Conservation (phyloP, 2,113 vertebrate genomes). For the Numida meleagris region DNA sequence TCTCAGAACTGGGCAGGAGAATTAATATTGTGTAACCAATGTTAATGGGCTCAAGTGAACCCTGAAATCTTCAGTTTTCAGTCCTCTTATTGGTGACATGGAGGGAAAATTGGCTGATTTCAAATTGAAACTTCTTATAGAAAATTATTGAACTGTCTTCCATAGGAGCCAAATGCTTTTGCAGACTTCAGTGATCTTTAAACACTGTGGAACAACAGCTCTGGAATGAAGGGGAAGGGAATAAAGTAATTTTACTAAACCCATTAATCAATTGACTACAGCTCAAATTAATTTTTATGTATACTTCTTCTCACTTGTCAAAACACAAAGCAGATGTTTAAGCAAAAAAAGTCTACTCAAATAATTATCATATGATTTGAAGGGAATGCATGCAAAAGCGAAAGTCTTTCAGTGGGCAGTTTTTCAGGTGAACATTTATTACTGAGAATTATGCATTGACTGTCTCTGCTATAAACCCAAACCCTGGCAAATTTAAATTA, state of each 20-base stretch:
- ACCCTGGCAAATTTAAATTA: not conserved
- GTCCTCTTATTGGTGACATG: fast-evolving
- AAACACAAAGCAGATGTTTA: slow-evolving; percentile 27
- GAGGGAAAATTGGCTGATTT: not conserved
- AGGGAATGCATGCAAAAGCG: not conserved
- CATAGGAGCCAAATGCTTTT: not conserved
- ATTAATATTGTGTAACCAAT: not conserved
- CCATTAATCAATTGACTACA: not conserved
- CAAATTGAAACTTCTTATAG: not conserved
- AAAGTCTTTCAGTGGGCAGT: not conserved
- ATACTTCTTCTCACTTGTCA: not conserved
- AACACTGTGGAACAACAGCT: not conserved
- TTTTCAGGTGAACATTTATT: not conserved
- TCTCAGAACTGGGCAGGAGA: not conserved
- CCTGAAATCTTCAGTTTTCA: not conserved
- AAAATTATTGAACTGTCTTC: not conserved
- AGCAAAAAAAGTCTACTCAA: fast-evolving
- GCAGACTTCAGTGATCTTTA: not conserved
- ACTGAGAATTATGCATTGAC: not conserved
- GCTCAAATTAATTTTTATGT: not conserved
- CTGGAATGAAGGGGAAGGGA: not conserved
- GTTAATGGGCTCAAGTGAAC: fast-evolving
- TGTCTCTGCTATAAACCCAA: not conserved
- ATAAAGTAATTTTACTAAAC: not conserved
- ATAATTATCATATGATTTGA: not conserved